Evolutionary conservation across 1,140 invertebrate genomes (phyloP).

Genomic region (Zaprionus africanus): DNA sequence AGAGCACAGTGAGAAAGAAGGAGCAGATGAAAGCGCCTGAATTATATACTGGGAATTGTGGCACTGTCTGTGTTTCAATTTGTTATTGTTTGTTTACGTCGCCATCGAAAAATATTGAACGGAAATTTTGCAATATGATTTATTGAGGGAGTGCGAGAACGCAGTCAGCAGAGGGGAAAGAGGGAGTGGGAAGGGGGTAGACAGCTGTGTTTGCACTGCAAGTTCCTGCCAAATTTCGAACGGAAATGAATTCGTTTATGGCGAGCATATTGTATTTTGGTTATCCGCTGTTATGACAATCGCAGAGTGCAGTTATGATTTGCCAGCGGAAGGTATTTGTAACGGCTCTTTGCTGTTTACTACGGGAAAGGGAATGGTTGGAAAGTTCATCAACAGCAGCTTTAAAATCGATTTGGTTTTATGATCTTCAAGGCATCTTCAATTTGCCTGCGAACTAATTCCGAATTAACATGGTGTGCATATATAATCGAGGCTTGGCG

Average conservation of each 20-base stretch:
- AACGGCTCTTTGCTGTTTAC: conserved; percentile 29
- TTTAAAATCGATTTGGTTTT: conserved; percentile 5
- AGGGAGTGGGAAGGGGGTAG: background rate
- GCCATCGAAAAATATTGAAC: conserved; percentile 77
- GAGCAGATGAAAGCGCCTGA: conserved; percentile 10
- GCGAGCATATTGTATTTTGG: conserved; percentile 78
- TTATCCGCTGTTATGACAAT: conserved; percentile 74
- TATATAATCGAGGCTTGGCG: conserved; percentile 1
- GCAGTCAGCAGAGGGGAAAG: background rate
- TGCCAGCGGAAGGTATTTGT: conserved; percentile 62
- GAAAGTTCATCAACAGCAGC: background rate
- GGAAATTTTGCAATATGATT: conserved; percentile 82
- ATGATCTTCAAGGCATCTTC: background rate
- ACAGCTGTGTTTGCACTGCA: conserved; percentile 46
- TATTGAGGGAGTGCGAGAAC: conserved; percentile 49
- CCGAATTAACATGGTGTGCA: conserved; percentile 20
- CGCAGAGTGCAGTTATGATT: conserved; percentile 47
- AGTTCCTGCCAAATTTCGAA: conserved; percentile 70
- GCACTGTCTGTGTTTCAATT: conserved; percentile 58
- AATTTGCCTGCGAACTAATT: conserved; percentile 12
- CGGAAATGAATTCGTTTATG: conserved; percentile 81
- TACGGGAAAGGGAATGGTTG: background rate
- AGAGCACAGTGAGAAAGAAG: background rate
- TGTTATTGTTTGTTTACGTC: conserved; percentile 75
- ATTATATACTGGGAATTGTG: conserved; percentile 33